Evolutionary conservation across 92 coral and sea anemone genomes (phyloP), one percentile per base, ranked within the genome.

Genomic region (Palythoa caribaeorum): DNA sequence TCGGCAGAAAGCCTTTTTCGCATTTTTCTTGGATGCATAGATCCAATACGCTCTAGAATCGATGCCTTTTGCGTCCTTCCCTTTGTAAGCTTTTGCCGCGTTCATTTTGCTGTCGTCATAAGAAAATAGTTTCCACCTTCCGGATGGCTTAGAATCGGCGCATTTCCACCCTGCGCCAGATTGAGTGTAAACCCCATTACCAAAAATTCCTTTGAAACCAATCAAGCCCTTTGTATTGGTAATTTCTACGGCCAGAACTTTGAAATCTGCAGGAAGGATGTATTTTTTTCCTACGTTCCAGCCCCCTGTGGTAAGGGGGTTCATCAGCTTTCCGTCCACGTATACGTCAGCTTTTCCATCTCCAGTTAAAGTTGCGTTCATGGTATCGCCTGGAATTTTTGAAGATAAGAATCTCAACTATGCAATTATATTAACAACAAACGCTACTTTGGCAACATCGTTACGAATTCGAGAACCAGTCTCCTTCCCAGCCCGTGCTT

Each of bases 91-190:
- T 3, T 48, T 6, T 1, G 80, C 80, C 5, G 14, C 9, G 2
- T 7, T 9, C 81, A 65, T 51, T 3, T 11, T 20, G 65, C 19
- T 74, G 38, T 74, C 79, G 52, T 74, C 8, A 36, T 38, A 74
- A 1, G 54, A 40, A 17, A 44, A 6, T 28, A 74, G 79, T 19
- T 74, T 74, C 79, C 79, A 74, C 17, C 16, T 17, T 17, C 57
- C 79, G 6, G 48, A 38, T 4, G 79, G 79, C 13, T 12, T 12
- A 10, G 40, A 35, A 12, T 71, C 15, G 17, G 7, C 19, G 50
- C 76, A 71, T 71, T 74, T 74, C 76, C 76, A 71, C 12, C 76
- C 76, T 71, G 17, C 20, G 7, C 69, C 71, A 20, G 71, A 37
- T 65, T 7, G 2, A 65, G 71, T 65, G 3, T n/a, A 3, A 5